Base-by-base conservation (phyloP, 2,113 vertebrate species). In the Acrocephalus arundinaceus region DNA sequence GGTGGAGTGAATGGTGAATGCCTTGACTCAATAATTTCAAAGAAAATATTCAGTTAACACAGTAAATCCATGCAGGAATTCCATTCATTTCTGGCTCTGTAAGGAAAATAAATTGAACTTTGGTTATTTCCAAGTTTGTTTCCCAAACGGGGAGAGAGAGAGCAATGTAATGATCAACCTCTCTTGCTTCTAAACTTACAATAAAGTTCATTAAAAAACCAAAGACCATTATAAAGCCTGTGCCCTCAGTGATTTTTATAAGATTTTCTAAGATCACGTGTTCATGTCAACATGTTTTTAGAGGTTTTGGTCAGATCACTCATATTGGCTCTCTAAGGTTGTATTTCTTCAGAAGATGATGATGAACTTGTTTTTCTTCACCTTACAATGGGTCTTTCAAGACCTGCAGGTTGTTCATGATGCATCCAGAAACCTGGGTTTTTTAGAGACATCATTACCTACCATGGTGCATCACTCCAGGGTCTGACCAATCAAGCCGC, bases 381-480 rank as follows among this genome's bases (percentile, higher is more conserved):
- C 30, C 39, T 4, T 54, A 9, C 9, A 37, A 19, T 1, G 4
- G 6, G 4, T 43, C 16, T 58, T 67, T 59, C 54, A 30, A 70
- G 19, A 77, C 8, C 17, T 91, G 41, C 66, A 76, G 45, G 17
- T 73, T 58, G 43, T 49, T 71, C 68, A 24, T 41, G 41, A 37
- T 21, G 7, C 13, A 46, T 27, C 62, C 22, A 55, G 72, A 54
- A 4, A 20, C 25, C 35, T 25, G 28, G 13, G 24, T 46, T 59
- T 46, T 46, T 84, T 59, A 80, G 41, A 65, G 27, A 41, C 8
- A 41, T 11, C 3, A 35, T 41, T 54, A 5, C 22, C 43, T 62
- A 19, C 20, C 7, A 1, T 0, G 0, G 5, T 31, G 13, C 2
- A 2, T 65, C 21, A 49, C 14, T 43, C 37, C 13, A 21, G 23